Percentiles rank a stretch among this genome's conserved stretches.
phyloP scores from a whole-genome alignment of 2,888 invertebrate species.

The Bruchidius siliquastri region DNA sequence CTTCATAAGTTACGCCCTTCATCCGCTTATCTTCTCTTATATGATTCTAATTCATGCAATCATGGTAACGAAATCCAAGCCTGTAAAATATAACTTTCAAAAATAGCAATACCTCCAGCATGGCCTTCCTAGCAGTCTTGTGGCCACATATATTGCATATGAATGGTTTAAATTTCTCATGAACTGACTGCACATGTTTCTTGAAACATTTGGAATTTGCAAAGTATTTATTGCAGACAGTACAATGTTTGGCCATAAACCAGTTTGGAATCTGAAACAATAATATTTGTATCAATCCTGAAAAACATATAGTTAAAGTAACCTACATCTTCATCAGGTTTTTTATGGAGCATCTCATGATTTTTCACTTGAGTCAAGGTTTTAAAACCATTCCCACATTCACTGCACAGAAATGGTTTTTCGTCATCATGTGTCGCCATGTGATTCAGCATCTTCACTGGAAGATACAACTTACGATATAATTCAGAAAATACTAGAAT shows the following conservation, averaged over 20 bases:
- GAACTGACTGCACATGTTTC: slow-evolving; percentile 67
- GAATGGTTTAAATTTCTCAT: slow-evolving; percentile 68
- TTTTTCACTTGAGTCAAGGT: slow-evolving; percentile 58
- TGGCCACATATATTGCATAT: slow-evolving; percentile 72
- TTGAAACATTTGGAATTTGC: slow-evolving; percentile 65
- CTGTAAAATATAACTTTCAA: not conserved
- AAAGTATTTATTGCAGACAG: slow-evolving; percentile 63
- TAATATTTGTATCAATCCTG: not conserved
- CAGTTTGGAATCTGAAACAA: slow-evolving; percentile 40
- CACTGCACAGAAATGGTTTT: slow-evolving; percentile 50
- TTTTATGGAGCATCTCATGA: slow-evolving; percentile 52
- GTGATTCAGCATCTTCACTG: slow-evolving; percentile 58
- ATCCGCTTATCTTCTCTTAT: too few relatives aligned
- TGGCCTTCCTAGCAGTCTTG: slow-evolving; percentile 65
- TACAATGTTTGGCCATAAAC: slow-evolving; percentile 62
- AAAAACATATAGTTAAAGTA: not conserved
- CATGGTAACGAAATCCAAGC: too few relatives aligned
- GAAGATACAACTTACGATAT: too few relatives aligned
- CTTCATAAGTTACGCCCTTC: too few relatives aligned
- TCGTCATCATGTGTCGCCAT: slow-evolving; percentile 58
- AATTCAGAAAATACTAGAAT: too few relatives aligned
- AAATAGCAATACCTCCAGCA: slow-evolving; percentile 50
- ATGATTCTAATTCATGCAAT: too few relatives aligned
- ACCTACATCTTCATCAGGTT: not conserved
- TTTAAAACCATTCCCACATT: slow-evolving; percentile 59